phyloP scores from a whole-genome alignment of 2,888 invertebrate genomes.

The Dermolepida albohirtum region DNA sequence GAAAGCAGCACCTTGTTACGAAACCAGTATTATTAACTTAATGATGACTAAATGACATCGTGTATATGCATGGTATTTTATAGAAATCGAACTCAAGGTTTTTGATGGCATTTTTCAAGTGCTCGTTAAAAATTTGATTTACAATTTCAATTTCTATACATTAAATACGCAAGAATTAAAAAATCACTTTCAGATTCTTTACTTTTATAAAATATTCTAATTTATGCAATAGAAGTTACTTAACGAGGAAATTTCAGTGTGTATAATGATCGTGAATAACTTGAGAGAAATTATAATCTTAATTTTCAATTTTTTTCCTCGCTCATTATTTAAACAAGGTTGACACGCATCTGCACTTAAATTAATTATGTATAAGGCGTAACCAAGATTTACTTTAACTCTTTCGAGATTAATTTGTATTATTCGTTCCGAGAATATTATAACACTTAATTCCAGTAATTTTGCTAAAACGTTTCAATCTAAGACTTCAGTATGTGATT shows the following conservation, averaged over 20 bases:
- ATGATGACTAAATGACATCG: conserved; percentile 23
- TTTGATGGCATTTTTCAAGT: background rate
- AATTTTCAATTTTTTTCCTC: conserved; percentile 35
- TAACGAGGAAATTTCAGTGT: too few species aligned
- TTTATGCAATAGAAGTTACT: too few species aligned
- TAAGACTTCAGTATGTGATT: too few species aligned
- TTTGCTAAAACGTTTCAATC: too few species aligned
- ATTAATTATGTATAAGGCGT: conserved; percentile 45
- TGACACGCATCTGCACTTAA: conserved; percentile 53
- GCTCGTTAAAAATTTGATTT: too few species aligned
- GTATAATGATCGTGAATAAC: conserved; percentile 10
- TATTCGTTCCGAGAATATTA: too few species aligned
- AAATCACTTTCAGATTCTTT: background rate
- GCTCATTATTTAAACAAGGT: conserved; percentile 47
- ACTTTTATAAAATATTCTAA: conserved; percentile 1
- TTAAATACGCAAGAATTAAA: background rate
- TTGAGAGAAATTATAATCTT: conserved; percentile 24
- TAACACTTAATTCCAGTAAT: too few species aligned
- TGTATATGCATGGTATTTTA: background rate
- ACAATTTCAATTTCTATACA: too few species aligned
- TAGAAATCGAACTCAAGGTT: background rate
- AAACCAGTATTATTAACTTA: conserved; percentile 5
- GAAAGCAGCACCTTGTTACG: conserved; percentile 6
- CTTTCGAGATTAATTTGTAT: background rate
- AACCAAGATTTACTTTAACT: conserved; percentile 25